phyloP scores from a whole-genome alignment of 2,888 invertebrate genomes.

The Leistus spinibarbis region DNA sequence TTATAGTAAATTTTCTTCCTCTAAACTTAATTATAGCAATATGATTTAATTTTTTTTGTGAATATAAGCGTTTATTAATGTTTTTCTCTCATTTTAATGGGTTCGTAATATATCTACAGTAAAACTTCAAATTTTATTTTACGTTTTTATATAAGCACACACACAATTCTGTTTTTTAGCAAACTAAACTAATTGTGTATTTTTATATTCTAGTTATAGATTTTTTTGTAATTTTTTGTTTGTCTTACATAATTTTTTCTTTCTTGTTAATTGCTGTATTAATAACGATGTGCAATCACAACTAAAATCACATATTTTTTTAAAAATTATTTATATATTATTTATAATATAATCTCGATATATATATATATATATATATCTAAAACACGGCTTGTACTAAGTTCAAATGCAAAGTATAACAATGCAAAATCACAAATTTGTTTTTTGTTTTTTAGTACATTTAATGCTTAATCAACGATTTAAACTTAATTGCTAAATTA shows the following conservation, averaged over 20 bases:
- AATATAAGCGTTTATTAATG: constrained; percentile 36
- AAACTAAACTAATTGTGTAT: constrained; percentile 38
- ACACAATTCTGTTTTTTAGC: constrained; percentile 32
- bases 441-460: constrained; percentile 2
- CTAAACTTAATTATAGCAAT: constrained; percentile 25
- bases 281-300: constrained; percentile 35
- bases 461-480: constrained; percentile 17
- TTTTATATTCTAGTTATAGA: constrained; percentile 11
- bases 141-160: constrained; percentile 17
- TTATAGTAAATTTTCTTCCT: background rate
- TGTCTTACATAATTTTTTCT: constrained; percentile 15
- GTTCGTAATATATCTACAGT: constrained; percentile 26
- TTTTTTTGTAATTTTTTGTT: constrained; percentile 10
- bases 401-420: constrained; percentile 18
- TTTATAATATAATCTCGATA: constrained; percentile 11
- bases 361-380: too few relatives aligned
- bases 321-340: background rate
- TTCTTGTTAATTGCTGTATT: constrained; percentile 32
- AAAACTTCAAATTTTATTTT: constrained; percentile 25
- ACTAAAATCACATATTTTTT: constrained; percentile 35
- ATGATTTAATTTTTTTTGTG: constrained; percentile 22
- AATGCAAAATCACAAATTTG: constrained; percentile 28
- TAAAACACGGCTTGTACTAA: constrained; percentile 34
- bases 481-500: constrained; percentile 3
- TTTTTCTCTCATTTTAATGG: background rate